phyloP scores from a whole-genome alignment of 2,888 invertebrate species.

The Polyommatus iphigenia region DNA sequence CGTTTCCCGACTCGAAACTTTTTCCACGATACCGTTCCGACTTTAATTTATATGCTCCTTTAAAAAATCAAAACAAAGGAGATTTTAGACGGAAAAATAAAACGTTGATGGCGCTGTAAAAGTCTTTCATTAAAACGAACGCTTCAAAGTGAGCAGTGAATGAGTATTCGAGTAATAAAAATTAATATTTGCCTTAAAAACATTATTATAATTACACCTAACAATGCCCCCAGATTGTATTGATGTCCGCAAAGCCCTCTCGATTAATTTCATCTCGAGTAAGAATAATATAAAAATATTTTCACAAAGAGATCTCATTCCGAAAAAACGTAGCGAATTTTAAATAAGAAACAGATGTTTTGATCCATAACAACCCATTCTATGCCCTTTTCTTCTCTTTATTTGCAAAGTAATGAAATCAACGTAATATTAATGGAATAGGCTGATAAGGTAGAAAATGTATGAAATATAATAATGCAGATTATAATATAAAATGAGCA shows the following conservation, averaged over 20 bases:
- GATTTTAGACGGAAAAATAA: slow-evolving; percentile 35
- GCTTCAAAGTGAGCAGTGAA: slow-evolving; percentile 55
- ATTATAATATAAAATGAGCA: slow-evolving; percentile 4
- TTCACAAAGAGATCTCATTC: slow-evolving; percentile 51
- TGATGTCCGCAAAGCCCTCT: slow-evolving; percentile 69
- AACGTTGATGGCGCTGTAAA: slow-evolving; percentile 38
- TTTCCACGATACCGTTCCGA: background rate
- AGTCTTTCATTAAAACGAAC: slow-evolving; percentile 47
- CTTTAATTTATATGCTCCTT: slow-evolving; percentile 32
- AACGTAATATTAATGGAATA: background rate
- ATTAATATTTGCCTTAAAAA: slow-evolving; percentile 74
- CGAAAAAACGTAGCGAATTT: slow-evolving; percentile 55
- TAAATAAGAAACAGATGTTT: slow-evolving; percentile 56
- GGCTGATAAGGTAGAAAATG: slow-evolving; percentile 7
- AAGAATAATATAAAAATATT: slow-evolving; percentile 56
- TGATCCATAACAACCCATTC: slow-evolving; percentile 43
- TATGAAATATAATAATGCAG: slow-evolving; percentile 4
- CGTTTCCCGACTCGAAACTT: slow-evolving; percentile 50
- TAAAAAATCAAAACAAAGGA: slow-evolving; percentile 36
- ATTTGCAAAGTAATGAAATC: slow-evolving; percentile 23
- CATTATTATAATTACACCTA: slow-evolving; percentile 71
- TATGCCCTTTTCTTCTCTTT: slow-evolving; percentile 35
- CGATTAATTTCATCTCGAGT: slow-evolving; percentile 73
- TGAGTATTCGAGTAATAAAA: slow-evolving; percentile 66
- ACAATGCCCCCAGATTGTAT: slow-evolving; percentile 73